Percentiles rank a stretch among this genome's conserved stretches.
These are phyloP conservation scores for Athalia rosae DNA, from an alignment of 2,888 invertebrate genomes.

Conservation along the genomic window DNA sequence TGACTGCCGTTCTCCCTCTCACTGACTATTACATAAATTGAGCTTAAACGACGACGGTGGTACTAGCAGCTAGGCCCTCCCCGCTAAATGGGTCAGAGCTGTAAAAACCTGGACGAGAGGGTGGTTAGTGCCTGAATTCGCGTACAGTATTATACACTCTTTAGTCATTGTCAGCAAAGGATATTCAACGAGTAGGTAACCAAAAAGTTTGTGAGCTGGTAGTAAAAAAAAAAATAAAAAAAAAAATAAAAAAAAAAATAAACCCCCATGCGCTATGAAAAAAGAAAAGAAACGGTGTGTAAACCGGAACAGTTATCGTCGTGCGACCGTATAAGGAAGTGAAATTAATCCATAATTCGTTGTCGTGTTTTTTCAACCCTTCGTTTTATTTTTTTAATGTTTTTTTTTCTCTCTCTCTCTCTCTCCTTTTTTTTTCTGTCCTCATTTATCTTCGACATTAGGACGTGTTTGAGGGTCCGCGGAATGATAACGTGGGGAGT, in stretches of 20 bases:
- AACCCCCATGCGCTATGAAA: background rate
- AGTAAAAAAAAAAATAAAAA: background rate
- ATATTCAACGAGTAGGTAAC: background rate
- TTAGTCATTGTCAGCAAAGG: background rate
- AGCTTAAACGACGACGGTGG: conserved; percentile 55
- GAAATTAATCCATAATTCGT: background rate
- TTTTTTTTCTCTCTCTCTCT: too few relatives aligned
- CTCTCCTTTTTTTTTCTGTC: too few relatives aligned
- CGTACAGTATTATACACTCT: background rate
- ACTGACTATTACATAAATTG: conserved; percentile 61
- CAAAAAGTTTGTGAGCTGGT: background rate
- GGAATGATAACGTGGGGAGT: conserved; percentile 53
- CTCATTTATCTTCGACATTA: too few relatives aligned
- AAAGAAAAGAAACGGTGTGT: background rate
- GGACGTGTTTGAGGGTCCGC: conserved; percentile 55
- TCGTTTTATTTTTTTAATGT: background rate
- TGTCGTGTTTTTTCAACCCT: too few relatives aligned
- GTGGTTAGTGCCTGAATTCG: conserved; percentile 26
- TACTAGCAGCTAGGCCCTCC: conserved; percentile 47
- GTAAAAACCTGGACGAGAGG: conserved; percentile 39
- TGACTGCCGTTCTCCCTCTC: conserved; percentile 41
- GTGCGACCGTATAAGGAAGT: too few relatives aligned
- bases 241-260: background rate
- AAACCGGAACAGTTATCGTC: too few relatives aligned
- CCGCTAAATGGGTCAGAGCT: conserved; percentile 58